A percentile compares a stretch with the other conserved stretches of the same genome.
phyloP scores from a whole-genome alignment of 2,797 vertebrate species.

The Pogoniulus pusillus region DNA sequence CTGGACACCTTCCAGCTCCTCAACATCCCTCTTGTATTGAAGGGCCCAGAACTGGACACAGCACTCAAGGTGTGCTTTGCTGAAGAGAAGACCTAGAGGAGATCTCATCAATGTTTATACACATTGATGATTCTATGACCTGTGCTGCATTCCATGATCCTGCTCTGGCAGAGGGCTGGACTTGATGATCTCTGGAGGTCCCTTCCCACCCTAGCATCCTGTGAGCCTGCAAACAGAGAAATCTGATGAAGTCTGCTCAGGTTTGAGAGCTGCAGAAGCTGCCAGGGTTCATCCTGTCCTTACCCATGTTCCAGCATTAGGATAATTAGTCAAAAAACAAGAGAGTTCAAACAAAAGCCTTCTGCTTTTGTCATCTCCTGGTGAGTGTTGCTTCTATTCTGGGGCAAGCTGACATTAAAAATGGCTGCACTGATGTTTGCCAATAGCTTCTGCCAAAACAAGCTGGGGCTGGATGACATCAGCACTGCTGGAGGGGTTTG shows the following conservation, averaged over 20 bases:
- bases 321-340: not conserved
- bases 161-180: too few relatives aligned
- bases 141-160: too few relatives aligned
- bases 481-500: not conserved
- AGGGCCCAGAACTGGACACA: too few relatives aligned
- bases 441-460: conserved; percentile 15
- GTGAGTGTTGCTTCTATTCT: conserved; percentile 16
- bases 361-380: not conserved
- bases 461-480: not conserved
- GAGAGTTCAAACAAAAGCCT: not conserved
- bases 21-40: too few relatives aligned
- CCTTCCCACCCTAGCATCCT: too few relatives aligned
- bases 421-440: not conserved
- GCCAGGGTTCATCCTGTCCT: not conserved
- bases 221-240: not conserved
- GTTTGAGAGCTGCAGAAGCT: not conserved
- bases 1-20: too few relatives aligned
- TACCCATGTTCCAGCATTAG: not conserved
- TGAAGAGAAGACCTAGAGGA: too few relatives aligned
- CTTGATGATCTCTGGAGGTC: too few relatives aligned
- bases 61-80: too few relatives aligned
- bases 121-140: too few relatives aligned
- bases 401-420: conserved; percentile 24
- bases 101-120: too few relatives aligned
- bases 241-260: not conserved